Evolutionary conservation across 2,888 invertebrate genomes (phyloP).

Genomic region (Mermis nigrescens): DNA sequence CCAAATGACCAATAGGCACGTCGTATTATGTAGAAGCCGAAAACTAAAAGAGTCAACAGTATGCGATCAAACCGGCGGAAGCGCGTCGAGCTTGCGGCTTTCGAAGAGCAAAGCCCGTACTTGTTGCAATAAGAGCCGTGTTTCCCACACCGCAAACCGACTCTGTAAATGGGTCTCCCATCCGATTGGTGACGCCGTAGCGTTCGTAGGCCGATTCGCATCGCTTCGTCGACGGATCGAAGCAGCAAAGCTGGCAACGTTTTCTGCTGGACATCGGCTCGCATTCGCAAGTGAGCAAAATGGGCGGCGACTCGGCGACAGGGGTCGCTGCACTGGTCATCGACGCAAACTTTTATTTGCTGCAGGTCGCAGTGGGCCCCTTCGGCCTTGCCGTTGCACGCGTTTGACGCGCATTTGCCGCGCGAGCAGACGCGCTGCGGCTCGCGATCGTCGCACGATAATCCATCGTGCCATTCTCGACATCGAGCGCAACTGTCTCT

Average conservation of each 20-base stretch:
- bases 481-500: constrained; percentile 28
- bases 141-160: constrained; percentile 28
- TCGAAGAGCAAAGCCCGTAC: constrained; percentile 29
- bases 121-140: constrained; percentile 27
- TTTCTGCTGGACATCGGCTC: constrained; percentile 25
- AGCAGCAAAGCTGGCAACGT: constrained; percentile 30
- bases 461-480: constrained; percentile 19
- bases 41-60: no score
- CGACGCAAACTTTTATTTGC: neutral
- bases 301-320: neutral
- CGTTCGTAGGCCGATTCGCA: constrained; percentile 28
- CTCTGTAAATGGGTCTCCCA: constrained; percentile 25
- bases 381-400: neutral
- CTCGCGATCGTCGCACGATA: constrained; percentile 31
- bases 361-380: neutral
- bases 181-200: constrained; percentile 21
- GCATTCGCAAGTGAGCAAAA: neutral
- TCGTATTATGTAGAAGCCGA: no score
- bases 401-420: constrained; percentile 4
- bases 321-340: neutral
- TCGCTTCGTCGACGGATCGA: constrained; percentile 22
- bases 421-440: constrained; percentile 25
- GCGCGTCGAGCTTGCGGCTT: no score
- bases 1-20: no score
- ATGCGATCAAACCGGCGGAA: no score